These are phyloP conservation scores for Dermochelys coriacea DNA, from an alignment of 2,797 vertebrate genomes.

Conservation along the genomic window DNA sequence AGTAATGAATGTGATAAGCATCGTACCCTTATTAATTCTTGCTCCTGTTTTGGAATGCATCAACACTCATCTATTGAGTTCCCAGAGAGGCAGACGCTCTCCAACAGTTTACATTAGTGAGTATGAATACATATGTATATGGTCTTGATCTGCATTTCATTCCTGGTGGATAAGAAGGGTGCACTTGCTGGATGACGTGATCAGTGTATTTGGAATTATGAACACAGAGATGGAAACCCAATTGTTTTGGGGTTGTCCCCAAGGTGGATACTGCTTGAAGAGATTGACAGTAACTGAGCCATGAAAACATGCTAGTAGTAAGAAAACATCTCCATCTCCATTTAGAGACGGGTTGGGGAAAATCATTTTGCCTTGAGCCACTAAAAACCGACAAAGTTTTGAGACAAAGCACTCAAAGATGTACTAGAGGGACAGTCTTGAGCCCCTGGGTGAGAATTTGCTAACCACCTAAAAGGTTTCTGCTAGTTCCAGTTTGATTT, in stretches of 20 bases:
- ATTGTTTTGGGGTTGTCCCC: neutral
- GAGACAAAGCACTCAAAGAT: neutral
- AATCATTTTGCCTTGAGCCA: neutral
- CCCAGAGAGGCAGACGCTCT: conserved; percentile 77
- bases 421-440: neutral
- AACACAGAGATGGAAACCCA: neutral
- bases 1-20: conserved; percentile 89
- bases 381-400: neutral
- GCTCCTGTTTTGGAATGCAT: conserved; percentile 88
- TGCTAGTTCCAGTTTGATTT: neutral
- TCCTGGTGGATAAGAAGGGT: neutral
- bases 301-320: neutral
- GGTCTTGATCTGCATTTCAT: neutral
- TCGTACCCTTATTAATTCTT: conserved; percentile 88
- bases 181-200: neutral
- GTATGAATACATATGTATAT: conserved; percentile 24
- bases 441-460: fast-evolving
- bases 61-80: conserved; percentile 79
- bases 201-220: neutral
- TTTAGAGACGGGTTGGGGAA: neutral
- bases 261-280: neutral
- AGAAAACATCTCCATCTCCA: neutral
- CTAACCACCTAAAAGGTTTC: neutral
- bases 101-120: conserved; percentile 88
- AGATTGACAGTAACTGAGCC: neutral